A percentile compares a stretch with the other conserved stretches of the same genome.
These are phyloP conservation scores for Drosophila stalkeri DNA, from an alignment of 2,888 invertebrate genomes.

Conservation along the genomic window DNA sequence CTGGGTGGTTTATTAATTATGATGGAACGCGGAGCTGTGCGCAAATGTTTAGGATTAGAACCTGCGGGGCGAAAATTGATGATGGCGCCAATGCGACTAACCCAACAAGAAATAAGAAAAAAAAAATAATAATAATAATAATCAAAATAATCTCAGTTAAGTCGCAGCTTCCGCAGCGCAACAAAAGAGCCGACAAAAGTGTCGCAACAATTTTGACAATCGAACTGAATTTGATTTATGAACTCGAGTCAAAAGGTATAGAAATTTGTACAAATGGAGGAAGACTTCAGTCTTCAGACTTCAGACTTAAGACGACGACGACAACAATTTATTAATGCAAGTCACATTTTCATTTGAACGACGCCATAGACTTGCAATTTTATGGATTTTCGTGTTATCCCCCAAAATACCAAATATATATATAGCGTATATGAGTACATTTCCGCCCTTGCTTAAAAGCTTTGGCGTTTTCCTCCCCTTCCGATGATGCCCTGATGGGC, in stretches of 20 bases:
- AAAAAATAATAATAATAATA: no score
- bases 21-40: slow-evolving; percentile 53
- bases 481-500: slow-evolving; percentile 32
- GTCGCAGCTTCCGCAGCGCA: slow-evolving; percentile 50
- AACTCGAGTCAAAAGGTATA: slow-evolving; percentile 11
- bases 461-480: slow-evolving; percentile 25
- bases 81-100: slow-evolving; percentile 70
- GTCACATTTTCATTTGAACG: slow-evolving; percentile 30
- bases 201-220: slow-evolving; percentile 49
- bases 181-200: slow-evolving; percentile 27
- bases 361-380: slow-evolving; percentile 30
- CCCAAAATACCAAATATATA: neutral
- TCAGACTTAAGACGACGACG: neutral
- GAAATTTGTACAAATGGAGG: slow-evolving; percentile 16
- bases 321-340: slow-evolving; percentile 50
- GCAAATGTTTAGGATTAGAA: slow-evolving; percentile 43
- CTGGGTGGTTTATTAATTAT: slow-evolving; percentile 68
- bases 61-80: slow-evolving; percentile 47
- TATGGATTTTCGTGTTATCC: slow-evolving; percentile 16
- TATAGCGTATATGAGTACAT: slow-evolving; percentile 16
- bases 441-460: slow-evolving; percentile 67
- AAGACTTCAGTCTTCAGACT: neutral
- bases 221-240: slow-evolving; percentile 56
- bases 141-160: slow-evolving; percentile 48
- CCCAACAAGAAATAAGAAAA: slow-evolving; percentile 18